Evolutionary conservation across 53 echinoderm and acorn worm genomes (phyloP).

Genomic region (Apostichopus leukothele): DNA sequence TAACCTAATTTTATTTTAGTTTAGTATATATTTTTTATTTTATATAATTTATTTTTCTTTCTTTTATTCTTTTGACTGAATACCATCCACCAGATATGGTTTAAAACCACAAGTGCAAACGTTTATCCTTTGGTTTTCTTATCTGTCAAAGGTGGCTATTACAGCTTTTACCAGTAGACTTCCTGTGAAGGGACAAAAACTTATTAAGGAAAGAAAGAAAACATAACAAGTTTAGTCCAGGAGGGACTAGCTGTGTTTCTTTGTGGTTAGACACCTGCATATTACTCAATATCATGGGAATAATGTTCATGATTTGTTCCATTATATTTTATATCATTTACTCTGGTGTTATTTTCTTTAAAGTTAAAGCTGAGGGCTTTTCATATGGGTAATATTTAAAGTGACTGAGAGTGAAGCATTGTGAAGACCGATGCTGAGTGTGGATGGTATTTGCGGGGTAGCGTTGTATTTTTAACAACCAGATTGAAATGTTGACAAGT

Average conservation of each 20-base stretch:
- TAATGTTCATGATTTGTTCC: background rate
- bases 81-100: no score
- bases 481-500: no score
- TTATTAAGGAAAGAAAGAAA: background rate
- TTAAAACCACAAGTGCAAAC: background rate
- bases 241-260: background rate
- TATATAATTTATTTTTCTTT: background rate
- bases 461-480: no score
- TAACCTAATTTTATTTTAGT: background rate
- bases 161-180: background rate
- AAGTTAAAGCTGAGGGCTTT: no score
- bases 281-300: background rate
- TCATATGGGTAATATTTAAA: no score
- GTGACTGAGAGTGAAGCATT: no score
- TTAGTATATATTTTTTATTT: background rate
- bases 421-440: no score
- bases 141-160: background rate
- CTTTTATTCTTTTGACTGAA: background rate
- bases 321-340: background rate
- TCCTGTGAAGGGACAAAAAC: background rate
- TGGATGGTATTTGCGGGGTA: no score
- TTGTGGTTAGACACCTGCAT: background rate
- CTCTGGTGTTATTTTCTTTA: no score
- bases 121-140: background rate
- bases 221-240: background rate